Conservation (phyloP, 2,888 invertebrate genomes). For the Sepioteuthis lessoniana region DNA sequence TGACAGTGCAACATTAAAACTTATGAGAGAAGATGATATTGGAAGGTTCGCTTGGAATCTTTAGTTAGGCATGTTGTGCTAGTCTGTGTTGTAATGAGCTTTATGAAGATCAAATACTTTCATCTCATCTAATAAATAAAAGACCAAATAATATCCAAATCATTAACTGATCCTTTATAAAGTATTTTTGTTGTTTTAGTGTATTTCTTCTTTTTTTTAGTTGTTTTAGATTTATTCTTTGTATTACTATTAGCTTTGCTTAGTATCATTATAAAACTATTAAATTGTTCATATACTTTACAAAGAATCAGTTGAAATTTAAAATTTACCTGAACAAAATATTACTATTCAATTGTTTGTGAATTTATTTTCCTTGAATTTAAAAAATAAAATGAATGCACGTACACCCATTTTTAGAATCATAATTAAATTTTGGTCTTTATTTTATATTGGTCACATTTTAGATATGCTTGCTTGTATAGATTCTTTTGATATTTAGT, state of each 20-base stretch:
- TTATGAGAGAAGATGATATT: slow-evolving; percentile 46
- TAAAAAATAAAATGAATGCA: background rate
- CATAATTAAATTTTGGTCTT: background rate
- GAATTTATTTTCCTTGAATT: background rate
- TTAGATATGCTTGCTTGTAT: background rate
- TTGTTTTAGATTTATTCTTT: background rate
- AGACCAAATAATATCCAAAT: background rate
- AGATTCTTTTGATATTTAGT: background rate
- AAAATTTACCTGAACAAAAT: background rate
- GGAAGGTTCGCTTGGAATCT: slow-evolving; percentile 34
- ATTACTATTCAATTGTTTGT: background rate
- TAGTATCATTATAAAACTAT: background rate
- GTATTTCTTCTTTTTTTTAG: background rate
- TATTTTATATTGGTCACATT: background rate
- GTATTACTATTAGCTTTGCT: no score
- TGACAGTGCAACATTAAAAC: slow-evolving; percentile 49
- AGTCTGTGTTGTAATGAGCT: background rate
- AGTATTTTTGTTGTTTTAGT: background rate
- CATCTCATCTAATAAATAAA: background rate
- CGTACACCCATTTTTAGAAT: background rate
- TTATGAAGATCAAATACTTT: background rate
- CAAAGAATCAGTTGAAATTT: background rate
- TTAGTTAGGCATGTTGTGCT: slow-evolving; percentile 43
- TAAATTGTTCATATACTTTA: background rate
- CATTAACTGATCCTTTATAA: background rate